Base-by-base conservation (phyloP, 92 coral and sea anemone genomes). In the Scolanthus callimorphus region DNA sequence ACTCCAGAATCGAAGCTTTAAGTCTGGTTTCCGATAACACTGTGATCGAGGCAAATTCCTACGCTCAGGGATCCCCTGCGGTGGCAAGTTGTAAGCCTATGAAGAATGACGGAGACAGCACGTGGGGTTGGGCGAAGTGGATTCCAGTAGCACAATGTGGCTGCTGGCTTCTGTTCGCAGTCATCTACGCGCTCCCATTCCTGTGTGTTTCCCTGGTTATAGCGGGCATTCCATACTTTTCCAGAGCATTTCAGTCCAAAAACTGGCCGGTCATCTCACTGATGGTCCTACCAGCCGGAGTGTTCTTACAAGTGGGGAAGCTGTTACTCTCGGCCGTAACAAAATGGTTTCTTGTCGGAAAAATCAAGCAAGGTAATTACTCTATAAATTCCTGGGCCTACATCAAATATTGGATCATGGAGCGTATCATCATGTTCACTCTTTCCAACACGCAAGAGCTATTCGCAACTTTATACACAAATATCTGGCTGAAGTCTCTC, bases 401-500 rank as follows among this genome's bases (percentile, higher is more conserved):
- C 28, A 39, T 57, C 43, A 37, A 37, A 8, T 57, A 30, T 24
- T 57, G 63, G 63, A 57, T 37, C 9, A 30, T 57, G 49, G 23
- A 57, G 29, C 12, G 20, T 29, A 57, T 57, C 11, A 57, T 57
- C 4, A 19, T 17, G 23, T 12, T 57, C 21, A 34, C 19, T 48
- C 20, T 34, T n/a, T 2, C n/a, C 11, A n/a, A 24, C 21, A 30
- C 15, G 9, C n/a, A 37, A 27, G 63, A 57, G 27, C 45, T 57
- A 4, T 57, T 57, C 29, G 63, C 48, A 3, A 57, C 63, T 12
- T 48, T 57, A 3, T 57, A 57, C 27, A 57, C 63, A 11, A 57
- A 57, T 17, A 20, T 57, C 9, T 57, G 63, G 63, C 39, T 57
- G 34, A 57, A 37, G 20, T 3, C 63, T 20, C 43, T 57, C 21